Evolutionary conservation across 2,888 invertebrate species (phyloP).

Genomic region (Nezara viridula): DNA sequence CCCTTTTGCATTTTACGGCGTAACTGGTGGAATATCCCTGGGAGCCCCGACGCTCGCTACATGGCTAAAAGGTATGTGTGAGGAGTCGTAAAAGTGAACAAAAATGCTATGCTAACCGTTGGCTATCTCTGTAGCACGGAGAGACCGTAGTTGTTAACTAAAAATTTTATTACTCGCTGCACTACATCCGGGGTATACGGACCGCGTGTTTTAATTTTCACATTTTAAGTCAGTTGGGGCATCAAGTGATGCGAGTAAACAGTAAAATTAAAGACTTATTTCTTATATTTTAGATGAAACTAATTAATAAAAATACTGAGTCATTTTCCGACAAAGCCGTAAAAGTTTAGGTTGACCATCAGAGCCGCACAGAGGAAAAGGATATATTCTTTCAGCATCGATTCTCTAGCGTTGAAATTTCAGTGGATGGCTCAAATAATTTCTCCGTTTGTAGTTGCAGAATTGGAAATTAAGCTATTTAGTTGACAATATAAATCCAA

Average conservation of each 20-base stretch:
- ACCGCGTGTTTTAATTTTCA: not conserved
- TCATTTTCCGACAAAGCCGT: no score
- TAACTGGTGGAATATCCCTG: constrained; percentile 47
- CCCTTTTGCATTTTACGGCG: constrained; percentile 56
- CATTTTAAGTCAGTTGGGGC: not conserved
- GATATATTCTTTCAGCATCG: no score
- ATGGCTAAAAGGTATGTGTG: constrained; percentile 53
- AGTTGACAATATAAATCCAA: no score
- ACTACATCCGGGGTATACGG: not conserved
- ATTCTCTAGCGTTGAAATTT: no score
- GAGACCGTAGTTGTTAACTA: not conserved
- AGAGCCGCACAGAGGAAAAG: no score
- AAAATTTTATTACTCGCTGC: not conserved
- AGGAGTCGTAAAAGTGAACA: constrained; percentile 23
- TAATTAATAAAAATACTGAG: no score
- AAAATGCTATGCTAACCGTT: constrained; percentile 37
- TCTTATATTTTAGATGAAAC: not conserved
- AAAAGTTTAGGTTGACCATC: no score
- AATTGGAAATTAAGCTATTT: no score
- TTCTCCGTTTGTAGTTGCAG: no score
- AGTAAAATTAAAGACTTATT: not conserved
- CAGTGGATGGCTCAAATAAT: no score
- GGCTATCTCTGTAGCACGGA: not conserved
- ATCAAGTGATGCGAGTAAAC: not conserved
- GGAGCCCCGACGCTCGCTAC: not conserved